These are phyloP conservation scores for human DNA, from an alignment of 2,113 vertebrate species.

Conservation along the genomic window DNA sequence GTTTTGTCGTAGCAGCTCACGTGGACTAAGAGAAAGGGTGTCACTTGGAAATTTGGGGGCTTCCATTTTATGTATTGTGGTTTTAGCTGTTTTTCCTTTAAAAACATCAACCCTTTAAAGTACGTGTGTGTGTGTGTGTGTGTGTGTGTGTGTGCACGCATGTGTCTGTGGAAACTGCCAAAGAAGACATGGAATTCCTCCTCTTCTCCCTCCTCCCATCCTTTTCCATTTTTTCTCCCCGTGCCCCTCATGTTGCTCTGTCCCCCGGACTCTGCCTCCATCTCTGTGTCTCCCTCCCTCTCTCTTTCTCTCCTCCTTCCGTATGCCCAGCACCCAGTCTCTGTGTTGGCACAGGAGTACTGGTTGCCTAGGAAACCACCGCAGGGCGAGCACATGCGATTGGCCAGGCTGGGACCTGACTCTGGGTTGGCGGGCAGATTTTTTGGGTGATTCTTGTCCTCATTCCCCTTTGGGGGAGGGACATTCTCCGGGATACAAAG, in stretches of 20 bases:
- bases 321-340: constrained; percentile 36
- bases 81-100: constrained; percentile 9
- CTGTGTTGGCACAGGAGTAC: constrained; percentile 57
- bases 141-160: neutral
- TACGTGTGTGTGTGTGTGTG: neutral
- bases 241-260: rapidly evolving
- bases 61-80: neutral
- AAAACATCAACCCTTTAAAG: neutral
- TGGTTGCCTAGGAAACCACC: constrained; percentile 77
- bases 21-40: neutral
- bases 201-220: neutral
- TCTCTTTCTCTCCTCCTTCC: neutral
- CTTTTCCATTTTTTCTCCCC: no score
- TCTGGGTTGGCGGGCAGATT: constrained; percentile 73
- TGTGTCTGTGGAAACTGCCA: neutral
- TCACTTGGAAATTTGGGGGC: neutral
- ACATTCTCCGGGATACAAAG: neutral
- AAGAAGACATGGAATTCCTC: neutral
- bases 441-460: constrained; percentile 61
- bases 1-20: neutral
- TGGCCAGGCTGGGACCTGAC: constrained; percentile 58
- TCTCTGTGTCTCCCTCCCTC: neutral
- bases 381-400: constrained; percentile 51
- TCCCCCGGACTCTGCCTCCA: neutral
- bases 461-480: neutral